Percentiles rank a stretch among this genome's conserved stretches.
These are phyloP conservation scores for Polietes domitor DNA, from an alignment of 2,888 invertebrate species.

Conservation along the genomic window DNA sequence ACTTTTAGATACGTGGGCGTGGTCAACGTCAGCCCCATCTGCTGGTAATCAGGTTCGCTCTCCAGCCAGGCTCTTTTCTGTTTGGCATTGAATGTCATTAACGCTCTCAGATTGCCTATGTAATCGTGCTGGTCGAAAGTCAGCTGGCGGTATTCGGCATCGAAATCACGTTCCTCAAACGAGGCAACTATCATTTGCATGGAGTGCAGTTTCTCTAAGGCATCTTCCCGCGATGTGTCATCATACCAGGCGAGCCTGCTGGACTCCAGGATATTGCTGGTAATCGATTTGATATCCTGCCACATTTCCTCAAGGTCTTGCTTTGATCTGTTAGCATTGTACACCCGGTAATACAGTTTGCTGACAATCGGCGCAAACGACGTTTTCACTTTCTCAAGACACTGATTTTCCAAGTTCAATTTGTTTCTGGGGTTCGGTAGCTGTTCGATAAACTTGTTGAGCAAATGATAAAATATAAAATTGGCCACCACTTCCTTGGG, in stretches of 20 bases:
- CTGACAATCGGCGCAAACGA: no score
- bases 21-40: background rate
- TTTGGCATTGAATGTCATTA: background rate
- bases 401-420: no score
- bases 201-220: background rate
- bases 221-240: background rate
- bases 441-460: no score
- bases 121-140: background rate
- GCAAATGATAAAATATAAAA: conserved; percentile 70
- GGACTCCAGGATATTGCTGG: background rate
- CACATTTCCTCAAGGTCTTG: background rate
- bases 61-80: background rate
- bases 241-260: background rate
- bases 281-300: background rate
- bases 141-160: background rate
- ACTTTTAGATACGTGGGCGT: background rate
- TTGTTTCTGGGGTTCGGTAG: no score
- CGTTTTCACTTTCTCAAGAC: no score
- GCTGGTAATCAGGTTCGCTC: background rate
- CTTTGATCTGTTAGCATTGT: no score
- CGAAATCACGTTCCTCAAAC: background rate
- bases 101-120: background rate
- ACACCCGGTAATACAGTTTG: no score
- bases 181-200: background rate
- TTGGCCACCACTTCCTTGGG: conserved; percentile 74